Conservation (phyloP, 2,797 vertebrate genomes). For the Chiroxiphia lanceolata region DNA sequence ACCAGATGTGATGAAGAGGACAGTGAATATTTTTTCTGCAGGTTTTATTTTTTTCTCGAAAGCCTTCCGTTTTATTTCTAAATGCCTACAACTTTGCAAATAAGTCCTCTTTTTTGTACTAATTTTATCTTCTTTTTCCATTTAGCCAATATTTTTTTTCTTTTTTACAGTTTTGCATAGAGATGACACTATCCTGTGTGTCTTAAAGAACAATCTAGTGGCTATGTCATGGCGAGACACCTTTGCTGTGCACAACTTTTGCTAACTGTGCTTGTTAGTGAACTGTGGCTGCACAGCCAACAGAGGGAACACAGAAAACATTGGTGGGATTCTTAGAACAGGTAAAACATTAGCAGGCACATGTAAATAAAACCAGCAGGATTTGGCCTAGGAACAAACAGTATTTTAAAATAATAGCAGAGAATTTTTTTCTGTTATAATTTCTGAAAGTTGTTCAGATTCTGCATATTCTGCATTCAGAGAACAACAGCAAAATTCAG, state of each 20-base stretch:
- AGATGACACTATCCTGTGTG: conserved; percentile 48
- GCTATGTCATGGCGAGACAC: neutral
- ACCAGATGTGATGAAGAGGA: conserved; percentile 70
- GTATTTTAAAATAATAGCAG: neutral
- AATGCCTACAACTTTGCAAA: conserved; percentile 55
- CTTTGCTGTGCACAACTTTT: conserved; percentile 4
- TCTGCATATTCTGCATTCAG: conserved; percentile 16
- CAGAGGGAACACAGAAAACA: conserved; percentile 49
- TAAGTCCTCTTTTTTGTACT: conserved; percentile 42
- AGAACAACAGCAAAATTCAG: conserved; percentile 37
- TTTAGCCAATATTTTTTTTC: conserved; percentile 41
- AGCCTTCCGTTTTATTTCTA: conserved; percentile 63
- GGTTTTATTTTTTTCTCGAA: neutral
- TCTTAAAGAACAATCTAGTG: conserved; percentile 30
- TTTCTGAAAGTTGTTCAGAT: conserved; percentile 25
- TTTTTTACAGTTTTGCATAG: conserved; percentile 58
- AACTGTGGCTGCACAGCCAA: conserved; percentile 9
- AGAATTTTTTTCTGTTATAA: neutral
- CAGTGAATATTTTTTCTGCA: conserved; percentile 63
- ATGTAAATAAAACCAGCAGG: neutral
- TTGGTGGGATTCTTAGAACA: conserved; percentile 6
- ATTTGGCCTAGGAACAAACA: neutral
- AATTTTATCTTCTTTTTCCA: conserved; percentile 66
- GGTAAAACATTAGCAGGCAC: neutral
- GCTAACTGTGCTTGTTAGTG: neutral